phyloP scores from a whole-genome alignment of 2,888 invertebrate species.

The Euzetes globulus region DNA sequence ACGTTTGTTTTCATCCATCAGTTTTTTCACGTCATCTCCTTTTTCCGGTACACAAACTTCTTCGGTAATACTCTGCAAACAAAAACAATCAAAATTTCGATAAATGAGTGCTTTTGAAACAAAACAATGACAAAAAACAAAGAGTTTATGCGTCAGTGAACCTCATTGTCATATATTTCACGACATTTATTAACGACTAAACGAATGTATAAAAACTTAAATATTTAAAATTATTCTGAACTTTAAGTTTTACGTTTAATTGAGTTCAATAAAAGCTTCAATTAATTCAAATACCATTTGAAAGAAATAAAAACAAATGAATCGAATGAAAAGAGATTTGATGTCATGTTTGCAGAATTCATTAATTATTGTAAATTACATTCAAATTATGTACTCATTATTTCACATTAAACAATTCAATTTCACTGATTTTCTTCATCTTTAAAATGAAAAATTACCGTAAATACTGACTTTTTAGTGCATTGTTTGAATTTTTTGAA shows the following conservation, averaged over 20 bases:
- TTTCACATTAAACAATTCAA: too few relatives aligned
- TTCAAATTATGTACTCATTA: too few relatives aligned
- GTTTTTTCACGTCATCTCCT: slow-evolving; percentile 55
- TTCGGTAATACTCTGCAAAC: neutral
- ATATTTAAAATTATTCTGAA: neutral
- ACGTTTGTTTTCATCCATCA: slow-evolving; percentile 64
- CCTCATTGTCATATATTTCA: too few relatives aligned
- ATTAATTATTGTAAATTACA: too few relatives aligned
- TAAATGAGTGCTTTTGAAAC: neutral
- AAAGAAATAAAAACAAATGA: neutral
- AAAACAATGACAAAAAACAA: neutral
- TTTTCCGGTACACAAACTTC: neutral
- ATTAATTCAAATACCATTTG: neutral
- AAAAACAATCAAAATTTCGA: neutral
- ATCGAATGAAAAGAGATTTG: neutral
- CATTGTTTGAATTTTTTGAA: too few relatives aligned
- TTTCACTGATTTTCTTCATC: too few relatives aligned
- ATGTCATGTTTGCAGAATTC: too few relatives aligned
- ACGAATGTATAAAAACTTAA: neutral
- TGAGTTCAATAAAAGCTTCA: too few relatives aligned
- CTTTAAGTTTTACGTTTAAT: too few relatives aligned
- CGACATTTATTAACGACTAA: neutral
- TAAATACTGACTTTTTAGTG: too few relatives aligned
- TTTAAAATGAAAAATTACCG: too few relatives aligned
- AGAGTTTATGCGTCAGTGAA: neutral